These are phyloP conservation scores for Podilymbus podiceps DNA, from an alignment of 2,113 vertebrate genomes.

Conservation along the genomic window DNA sequence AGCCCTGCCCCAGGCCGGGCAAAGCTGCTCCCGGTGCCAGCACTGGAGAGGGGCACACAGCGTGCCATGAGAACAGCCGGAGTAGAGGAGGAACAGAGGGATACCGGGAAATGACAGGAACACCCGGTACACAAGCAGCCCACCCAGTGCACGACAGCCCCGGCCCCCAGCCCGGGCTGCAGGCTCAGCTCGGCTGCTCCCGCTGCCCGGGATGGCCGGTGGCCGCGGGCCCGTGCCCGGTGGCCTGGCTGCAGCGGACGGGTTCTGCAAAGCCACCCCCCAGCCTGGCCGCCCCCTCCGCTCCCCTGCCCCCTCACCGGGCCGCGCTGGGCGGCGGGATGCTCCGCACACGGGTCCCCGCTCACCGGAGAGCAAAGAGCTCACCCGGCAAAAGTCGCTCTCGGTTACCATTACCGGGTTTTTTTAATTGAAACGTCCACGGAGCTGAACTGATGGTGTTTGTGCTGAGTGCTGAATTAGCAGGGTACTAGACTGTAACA, in stretches of 20 bases:
- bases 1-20: accelerated
- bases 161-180: accelerated
- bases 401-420: accelerated
- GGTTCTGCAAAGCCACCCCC: neutral
- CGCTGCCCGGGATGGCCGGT: accelerated
- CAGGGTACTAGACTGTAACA: neutral
- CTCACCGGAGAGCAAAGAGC: neutral
- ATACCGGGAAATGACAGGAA: neutral
- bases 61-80: accelerated
- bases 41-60: neutral
- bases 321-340: accelerated
- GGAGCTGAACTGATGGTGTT: neutral
- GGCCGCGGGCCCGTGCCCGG: accelerated
- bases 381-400: accelerated
- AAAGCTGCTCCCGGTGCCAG: neutral
- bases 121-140: too few relatives aligned
- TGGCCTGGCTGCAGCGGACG: neutral
- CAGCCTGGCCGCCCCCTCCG: accelerated
- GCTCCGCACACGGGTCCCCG: accelerated
- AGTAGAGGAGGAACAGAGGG: too few relatives aligned
- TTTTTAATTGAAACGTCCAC: neutral
- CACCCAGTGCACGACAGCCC: accelerated
- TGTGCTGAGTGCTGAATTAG: neutral
- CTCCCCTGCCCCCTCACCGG: neutral
- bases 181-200: neutral